These are phyloP conservation scores for Tipula confusa DNA, from an alignment of 2,888 invertebrate species.

Conservation along the genomic window DNA sequence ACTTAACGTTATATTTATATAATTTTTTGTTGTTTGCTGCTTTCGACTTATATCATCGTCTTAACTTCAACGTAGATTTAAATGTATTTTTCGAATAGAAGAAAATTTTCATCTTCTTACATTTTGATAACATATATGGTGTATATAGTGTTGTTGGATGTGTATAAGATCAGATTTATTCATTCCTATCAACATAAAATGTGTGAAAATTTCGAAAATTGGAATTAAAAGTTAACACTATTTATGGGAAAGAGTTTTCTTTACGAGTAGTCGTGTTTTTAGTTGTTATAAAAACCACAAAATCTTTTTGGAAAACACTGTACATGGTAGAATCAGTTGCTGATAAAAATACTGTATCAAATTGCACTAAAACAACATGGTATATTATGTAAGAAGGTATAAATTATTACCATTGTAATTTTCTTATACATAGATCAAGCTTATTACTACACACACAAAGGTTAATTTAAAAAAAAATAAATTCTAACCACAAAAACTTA, in stretches of 20 bases:
- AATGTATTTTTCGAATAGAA: conserved; percentile 14
- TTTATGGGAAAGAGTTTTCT: not conserved
- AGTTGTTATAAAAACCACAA: too few relatives aligned
- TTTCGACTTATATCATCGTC: conserved; percentile 20
- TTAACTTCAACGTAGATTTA: not conserved
- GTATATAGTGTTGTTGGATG: not conserved
- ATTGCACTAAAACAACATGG: not conserved
- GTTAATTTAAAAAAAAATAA: not conserved
- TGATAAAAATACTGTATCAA: not conserved
- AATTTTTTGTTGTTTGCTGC: not conserved
- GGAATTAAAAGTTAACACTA: not conserved
- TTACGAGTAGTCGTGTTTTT: not conserved
- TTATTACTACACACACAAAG: not conserved
- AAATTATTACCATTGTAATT: not conserved
- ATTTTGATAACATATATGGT: not conserved
- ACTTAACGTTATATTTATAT: not conserved
- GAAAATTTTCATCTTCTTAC: not conserved
- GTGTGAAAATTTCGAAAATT: conserved; percentile 14
- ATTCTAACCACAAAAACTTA: not conserved
- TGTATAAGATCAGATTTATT: not conserved
- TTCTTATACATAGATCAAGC: not conserved
- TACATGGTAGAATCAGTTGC: not conserved
- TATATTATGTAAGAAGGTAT: not conserved
- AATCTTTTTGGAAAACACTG: too few relatives aligned
- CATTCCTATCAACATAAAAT: not conserved